A percentile compares a stretch with the other conserved stretches of the same genome.
Conservation (phyloP, 2,113 vertebrate genomes). For the Petromus typicus region DNA sequence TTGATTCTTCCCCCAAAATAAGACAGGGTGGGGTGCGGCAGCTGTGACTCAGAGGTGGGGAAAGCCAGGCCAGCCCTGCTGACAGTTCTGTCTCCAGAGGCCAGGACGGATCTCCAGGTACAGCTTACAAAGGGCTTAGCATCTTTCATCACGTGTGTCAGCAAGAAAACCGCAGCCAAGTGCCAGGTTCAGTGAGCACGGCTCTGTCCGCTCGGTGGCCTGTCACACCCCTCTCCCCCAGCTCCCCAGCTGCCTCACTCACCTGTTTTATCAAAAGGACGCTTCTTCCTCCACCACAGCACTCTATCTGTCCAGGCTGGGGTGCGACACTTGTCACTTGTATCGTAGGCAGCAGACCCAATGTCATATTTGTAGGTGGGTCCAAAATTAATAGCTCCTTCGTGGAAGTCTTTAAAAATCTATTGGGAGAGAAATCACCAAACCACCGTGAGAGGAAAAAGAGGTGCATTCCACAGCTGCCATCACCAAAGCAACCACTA, state of each 20-base stretch:
- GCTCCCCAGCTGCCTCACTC: accelerated
- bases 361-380: conserved; percentile 91
- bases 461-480: not conserved
- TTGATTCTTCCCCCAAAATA: not conserved
- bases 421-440: conserved; percentile 66
- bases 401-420: conserved; percentile 92
- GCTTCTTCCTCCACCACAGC: conserved; percentile 90
- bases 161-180: accelerated
- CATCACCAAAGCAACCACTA: too few species aligned
- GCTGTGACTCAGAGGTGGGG: not conserved
- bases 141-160: too few species aligned
- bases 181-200: accelerated
- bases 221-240: accelerated
- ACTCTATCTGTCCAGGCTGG: conserved; percentile 92
- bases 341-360: conserved; percentile 90
- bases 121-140: not conserved
- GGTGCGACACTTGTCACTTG: conserved; percentile 90
- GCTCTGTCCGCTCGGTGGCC: accelerated
- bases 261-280: conserved; percentile 88
- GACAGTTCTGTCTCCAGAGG: not conserved
- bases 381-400: conserved; percentile 90
- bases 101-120: not conserved
- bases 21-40: accelerated
- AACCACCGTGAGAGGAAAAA: not conserved
- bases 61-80: too few species aligned